Evolutionary conservation across 1,140 invertebrate species (phyloP).

Genomic region (Eulimnadia texana): DNA sequence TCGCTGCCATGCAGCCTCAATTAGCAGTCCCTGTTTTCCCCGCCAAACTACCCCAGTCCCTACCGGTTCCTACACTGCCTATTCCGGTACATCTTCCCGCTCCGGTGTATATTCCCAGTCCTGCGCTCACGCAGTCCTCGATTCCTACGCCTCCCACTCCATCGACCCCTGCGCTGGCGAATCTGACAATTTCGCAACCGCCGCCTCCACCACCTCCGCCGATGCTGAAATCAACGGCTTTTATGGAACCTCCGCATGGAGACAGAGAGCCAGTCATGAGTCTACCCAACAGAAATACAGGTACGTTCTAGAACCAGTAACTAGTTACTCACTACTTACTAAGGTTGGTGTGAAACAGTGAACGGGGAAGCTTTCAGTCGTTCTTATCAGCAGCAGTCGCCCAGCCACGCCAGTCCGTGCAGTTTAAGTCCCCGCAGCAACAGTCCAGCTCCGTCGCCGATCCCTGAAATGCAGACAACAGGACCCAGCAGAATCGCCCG

Average conservation of each 20-base stretch:
- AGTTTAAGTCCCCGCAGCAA: neutral
- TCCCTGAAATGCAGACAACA: conserved; percentile 15
- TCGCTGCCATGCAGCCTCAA: conserved; percentile 43
- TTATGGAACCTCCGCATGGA: too few relatives aligned
- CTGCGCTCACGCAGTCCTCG: conserved; percentile 8
- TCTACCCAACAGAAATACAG: too few relatives aligned
- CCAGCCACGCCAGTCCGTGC: neutral
- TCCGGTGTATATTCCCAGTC: neutral
- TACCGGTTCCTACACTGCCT: neutral
- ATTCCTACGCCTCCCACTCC: conserved; percentile 19
- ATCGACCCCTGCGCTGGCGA: conserved; percentile 18
- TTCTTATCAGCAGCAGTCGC: too few relatives aligned
- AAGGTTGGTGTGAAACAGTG: too few relatives aligned
- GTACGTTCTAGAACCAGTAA: too few relatives aligned
- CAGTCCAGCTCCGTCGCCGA: neutral
- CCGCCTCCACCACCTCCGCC: conserved; percentile 13
- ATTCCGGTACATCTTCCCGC: neutral
- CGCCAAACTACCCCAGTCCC: conserved; percentile 25
- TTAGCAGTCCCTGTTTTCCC: conserved; percentile 54
- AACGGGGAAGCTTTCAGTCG: neutral
- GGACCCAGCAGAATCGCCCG: conserved; percentile 16
- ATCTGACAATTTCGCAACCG: neutral
- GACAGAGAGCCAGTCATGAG: neutral
- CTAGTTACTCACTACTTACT: too few relatives aligned
- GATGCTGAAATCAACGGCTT: neutral